These are phyloP conservation scores for Melipona bicolor DNA, from an alignment of 2,888 invertebrate genomes.

Conservation along the genomic window DNA sequence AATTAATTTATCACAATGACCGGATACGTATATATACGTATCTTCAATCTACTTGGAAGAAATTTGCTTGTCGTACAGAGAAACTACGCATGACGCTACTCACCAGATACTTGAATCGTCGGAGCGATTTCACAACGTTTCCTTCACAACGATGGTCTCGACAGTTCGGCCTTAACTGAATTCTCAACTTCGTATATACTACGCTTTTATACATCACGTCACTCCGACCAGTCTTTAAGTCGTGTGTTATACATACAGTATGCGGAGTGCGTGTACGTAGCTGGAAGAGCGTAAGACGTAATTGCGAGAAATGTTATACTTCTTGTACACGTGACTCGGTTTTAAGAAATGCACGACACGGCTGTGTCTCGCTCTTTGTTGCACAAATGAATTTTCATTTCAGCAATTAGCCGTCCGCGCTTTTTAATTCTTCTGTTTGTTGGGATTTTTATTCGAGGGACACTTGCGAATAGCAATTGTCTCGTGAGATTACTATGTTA, in stretches of 20 bases:
- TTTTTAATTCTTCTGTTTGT: too few species aligned
- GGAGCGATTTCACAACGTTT: slow-evolving; percentile 23
- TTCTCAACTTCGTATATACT: slow-evolving; percentile 33
- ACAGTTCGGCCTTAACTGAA: slow-evolving; percentile 64
- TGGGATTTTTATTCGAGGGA: background rate
- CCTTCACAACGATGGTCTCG: slow-evolving; percentile 38
- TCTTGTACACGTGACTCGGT: slow-evolving; percentile 32
- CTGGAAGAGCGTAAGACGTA: background rate
- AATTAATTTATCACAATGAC: background rate
- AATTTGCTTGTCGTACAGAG: too few species aligned
- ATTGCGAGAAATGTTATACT: slow-evolving; percentile 37
- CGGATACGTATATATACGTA: background rate
- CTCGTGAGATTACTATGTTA: background rate
- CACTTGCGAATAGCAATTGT: background rate
- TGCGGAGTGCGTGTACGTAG: too few species aligned
- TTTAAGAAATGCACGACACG: background rate
- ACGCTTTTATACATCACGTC: slow-evolving; percentile 62
- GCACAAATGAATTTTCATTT: background rate
- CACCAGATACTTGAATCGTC: slow-evolving; percentile 36
- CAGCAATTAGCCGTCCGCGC: background rate
- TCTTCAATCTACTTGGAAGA: background rate
- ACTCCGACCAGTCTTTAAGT: slow-evolving; percentile 2
- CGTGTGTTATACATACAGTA: background rate
- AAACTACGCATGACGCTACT: slow-evolving; percentile 45
- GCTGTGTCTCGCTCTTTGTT: slow-evolving; percentile 16